Conservation (phyloP, 2,797 vertebrate genomes). For the Yasuhikotakia modesta region DNA sequence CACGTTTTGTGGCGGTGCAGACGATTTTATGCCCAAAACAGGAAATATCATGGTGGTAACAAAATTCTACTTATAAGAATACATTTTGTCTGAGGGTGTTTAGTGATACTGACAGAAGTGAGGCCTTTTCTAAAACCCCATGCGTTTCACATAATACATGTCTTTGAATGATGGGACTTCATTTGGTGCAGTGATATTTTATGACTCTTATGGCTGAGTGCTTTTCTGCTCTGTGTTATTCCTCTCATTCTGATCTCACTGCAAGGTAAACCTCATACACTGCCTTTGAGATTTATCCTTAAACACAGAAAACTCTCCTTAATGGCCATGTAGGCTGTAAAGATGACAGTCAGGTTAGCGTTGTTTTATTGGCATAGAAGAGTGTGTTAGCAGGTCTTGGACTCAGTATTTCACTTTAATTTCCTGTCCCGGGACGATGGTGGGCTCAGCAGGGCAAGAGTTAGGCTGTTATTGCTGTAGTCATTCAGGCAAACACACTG, state of each 20-base stretch:
- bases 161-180: conserved; percentile 18
- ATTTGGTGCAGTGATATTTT: conserved; percentile 29
- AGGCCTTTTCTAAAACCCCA: background rate
- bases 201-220: conserved; percentile 27
- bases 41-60: background rate
- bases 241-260: conserved; percentile 47
- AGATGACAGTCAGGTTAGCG: conserved; percentile 77
- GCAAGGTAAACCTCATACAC: conserved; percentile 46
- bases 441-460: conserved; percentile 67
- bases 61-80: background rate
- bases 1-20: background rate
- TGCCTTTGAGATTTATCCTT: conserved; percentile 49
- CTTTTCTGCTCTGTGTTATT: conserved; percentile 47
- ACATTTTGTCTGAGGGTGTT: background rate
- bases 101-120: background rate
- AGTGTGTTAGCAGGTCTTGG: conserved; percentile 64
- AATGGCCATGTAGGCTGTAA: conserved; percentile 74
- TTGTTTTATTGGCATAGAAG: conserved; percentile 65
- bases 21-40: background rate
- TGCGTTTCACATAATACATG: background rate
- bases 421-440: conserved; percentile 77
- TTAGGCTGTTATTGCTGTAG: conserved; percentile 54
- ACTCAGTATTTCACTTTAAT: conserved; percentile 82
- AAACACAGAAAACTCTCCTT: conserved; percentile 66
- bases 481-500: conserved; percentile 47